Conservation (phyloP, 2,797 vertebrate genomes). For the Yasuhikotakia modesta region DNA sequence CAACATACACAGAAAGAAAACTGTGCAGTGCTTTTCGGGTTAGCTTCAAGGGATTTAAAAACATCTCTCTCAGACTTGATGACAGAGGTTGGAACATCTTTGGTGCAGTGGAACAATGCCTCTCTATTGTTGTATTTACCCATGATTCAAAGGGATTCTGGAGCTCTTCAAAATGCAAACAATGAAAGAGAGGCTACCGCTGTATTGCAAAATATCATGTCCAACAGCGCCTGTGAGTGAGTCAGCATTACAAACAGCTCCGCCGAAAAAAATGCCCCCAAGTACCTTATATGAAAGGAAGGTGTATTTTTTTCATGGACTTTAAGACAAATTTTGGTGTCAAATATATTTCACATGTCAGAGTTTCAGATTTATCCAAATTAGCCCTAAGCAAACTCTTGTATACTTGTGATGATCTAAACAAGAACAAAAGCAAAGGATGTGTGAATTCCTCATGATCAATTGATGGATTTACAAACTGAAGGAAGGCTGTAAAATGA, state of each 20-base stretch:
- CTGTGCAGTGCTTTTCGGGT: background rate
- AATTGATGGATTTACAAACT: background rate
- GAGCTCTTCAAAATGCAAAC: conserved; percentile 23
- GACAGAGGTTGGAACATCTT: conserved; percentile 34
- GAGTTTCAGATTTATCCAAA: background rate
- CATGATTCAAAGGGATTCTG: conserved; percentile 38
- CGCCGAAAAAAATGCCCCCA: background rate
- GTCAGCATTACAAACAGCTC: conserved; percentile 34
- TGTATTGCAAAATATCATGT: conserved; percentile 15
- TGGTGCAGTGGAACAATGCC: conserved; percentile 12
- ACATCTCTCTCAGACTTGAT: background rate
- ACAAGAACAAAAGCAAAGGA: background rate
- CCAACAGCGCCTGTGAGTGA: conserved; percentile 25
- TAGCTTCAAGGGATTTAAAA: conserved; percentile 10
- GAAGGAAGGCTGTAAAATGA: background rate
- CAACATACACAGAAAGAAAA: conserved; percentile 9
- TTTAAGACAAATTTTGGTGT: conserved; percentile 58
- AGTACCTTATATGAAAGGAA: conserved; percentile 2
- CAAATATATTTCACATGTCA: background rate
- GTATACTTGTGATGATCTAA: background rate
- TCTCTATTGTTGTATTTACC: conserved; percentile 38
- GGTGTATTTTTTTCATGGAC: conserved; percentile 54
- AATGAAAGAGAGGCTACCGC: conserved; percentile 23
- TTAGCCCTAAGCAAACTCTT: background rate
- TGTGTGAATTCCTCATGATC: background rate